Evolutionary conservation across 37 sponge, comb jelly and placozoan species (phyloP), one percentile per base, ranked within the genome.

Genomic region (Spongilla lacustris): DNA sequence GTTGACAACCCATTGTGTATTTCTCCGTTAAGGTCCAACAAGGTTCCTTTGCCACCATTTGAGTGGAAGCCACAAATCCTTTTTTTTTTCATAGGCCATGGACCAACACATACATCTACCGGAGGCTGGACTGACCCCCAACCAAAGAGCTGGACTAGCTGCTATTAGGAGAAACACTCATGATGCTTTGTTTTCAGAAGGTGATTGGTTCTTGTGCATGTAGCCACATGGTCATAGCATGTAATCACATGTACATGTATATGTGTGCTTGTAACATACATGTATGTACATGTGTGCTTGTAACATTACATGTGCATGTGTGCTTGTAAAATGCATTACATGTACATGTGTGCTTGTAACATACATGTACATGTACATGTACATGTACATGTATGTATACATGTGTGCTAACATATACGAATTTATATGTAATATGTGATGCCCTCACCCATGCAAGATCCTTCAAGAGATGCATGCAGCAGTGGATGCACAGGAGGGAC

Each of bases 111-210:
- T 29, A n/a, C n/a, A n/a, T n/a, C n/a, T n/a, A n/a, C n/a, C n/a
- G n/a, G 38, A 36, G 8, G 14, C 25, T 23, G 0, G 74, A 17
- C 74, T 81, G 28, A 77, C 75, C 36, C 72, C 86, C 22, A 31
- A 82, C 17, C 78, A 83, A 24, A 49, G n/a, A 36, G 76, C 90
- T 30, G 86, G 86, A n/a, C 34, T 24, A 19, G 74, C 90, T 50
- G 75, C 85, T 26, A 29, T 85, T 2, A 78, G 74, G 70, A 83
- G 84, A 68, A 66, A 22, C 24, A 19, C 81, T 12, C 37, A 41
- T 36, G 69, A 69, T 50, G 28, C 31, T 30, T 58, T 58, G 58
- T 1, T 17, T 19, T 58, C 58, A 8, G 11, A 58, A 58, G 21
- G 58, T 58, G 58, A 58, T 5, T 77, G 34, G 49, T 36, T 77